Percentiles rank a stretch among this genome's conserved stretches.
phyloP scores from a whole-genome alignment of 1,140 invertebrate species.

The Gryon sp. region DNA sequence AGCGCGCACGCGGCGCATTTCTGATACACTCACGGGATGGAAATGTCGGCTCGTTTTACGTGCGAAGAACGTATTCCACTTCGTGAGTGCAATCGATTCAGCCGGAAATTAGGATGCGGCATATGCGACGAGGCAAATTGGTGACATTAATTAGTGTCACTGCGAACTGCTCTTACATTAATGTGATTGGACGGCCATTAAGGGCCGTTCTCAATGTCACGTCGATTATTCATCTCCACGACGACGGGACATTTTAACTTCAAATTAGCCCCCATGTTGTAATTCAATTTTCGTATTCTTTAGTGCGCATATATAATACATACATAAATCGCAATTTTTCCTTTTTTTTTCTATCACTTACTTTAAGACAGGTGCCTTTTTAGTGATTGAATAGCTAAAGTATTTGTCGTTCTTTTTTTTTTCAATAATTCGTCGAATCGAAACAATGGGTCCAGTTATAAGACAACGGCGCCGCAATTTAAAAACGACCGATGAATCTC shows the following conservation, averaged over 20 bases:
- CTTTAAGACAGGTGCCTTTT: too few relatives aligned
- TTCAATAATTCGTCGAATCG: constrained; percentile 5
- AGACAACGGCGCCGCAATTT: too few relatives aligned
- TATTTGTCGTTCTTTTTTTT: constrained; percentile 22
- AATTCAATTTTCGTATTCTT: constrained; percentile 18
- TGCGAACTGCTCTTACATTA: constrained; percentile 47
- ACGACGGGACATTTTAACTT: constrained; percentile 10
- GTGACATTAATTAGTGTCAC: constrained; percentile 53
- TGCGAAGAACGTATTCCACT: constrained; percentile 45
- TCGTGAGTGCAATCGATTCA: constrained; percentile 35
- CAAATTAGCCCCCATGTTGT: not conserved
- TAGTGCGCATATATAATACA: too few relatives aligned
- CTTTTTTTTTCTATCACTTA: too few relatives aligned
- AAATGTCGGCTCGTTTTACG: constrained; percentile 29
- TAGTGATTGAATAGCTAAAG: too few relatives aligned
- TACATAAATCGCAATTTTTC: too few relatives aligned
- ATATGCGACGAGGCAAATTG: constrained; percentile 49
- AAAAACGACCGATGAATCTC: constrained; percentile 37
- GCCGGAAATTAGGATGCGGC: constrained; percentile 57
- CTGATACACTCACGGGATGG: constrained; percentile 24
- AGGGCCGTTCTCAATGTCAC: constrained; percentile 28
- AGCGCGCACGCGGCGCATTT: constrained; percentile 3
- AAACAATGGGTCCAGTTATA: constrained; percentile 21
- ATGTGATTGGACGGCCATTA: constrained; percentile 49
- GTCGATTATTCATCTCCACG: constrained; percentile 28